Base-by-base conservation (phyloP, 1,140 invertebrate species). In the Orchestia grillus region DNA sequence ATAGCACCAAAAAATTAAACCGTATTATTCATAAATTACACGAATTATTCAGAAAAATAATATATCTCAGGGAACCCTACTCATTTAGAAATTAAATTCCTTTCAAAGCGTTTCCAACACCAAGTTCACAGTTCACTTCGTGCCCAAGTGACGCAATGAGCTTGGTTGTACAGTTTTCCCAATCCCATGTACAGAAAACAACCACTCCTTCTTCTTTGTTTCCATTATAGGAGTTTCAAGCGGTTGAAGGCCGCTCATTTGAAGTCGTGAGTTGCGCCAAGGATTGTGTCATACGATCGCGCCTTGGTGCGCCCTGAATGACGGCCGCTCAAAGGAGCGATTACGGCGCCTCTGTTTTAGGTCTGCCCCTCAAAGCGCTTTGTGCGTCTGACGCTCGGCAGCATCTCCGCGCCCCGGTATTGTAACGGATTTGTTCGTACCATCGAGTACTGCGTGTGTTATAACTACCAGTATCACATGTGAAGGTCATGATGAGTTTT, bases 301-400 rank as follows among this genome's bases (percentile, higher is more conserved):
- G 88, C 41, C 23, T 23, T 77, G 62, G 62, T 28, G 11, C 88
- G 4, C 43, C n/a, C 11, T 42, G 88, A 90, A 90, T 90, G 88
- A 11, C 88, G 42, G 88, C 36, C 88, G 62, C 43, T 90, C 88
- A 90, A 90, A 90, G 88, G 88, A 90, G 88, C 88, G 88, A 90
- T 90, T 90, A 42, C n/a, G 36, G 43, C 41, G 36, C 88, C 42
- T 90, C 88, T 90, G 88, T 90, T 90, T 90, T 90, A 90, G 88
- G 4, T 4, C 88, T 1, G 41, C 11, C 88, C 36, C 41, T 90
- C 41, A 44, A 90, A 44, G 43, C 88, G 62, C 88, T 42, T 90
- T 90, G 88, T 90, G 11, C 36, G 15, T 15, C 43, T 0, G 0
- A 41, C 41, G 36, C 88, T 44, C 43, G 8, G 36, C 8, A 15